Percentiles rank a stretch among this genome's conserved stretches.
Conservation (phyloP, 53 echinoderm and acorn worm species). For the Antedon mediterranea region DNA sequence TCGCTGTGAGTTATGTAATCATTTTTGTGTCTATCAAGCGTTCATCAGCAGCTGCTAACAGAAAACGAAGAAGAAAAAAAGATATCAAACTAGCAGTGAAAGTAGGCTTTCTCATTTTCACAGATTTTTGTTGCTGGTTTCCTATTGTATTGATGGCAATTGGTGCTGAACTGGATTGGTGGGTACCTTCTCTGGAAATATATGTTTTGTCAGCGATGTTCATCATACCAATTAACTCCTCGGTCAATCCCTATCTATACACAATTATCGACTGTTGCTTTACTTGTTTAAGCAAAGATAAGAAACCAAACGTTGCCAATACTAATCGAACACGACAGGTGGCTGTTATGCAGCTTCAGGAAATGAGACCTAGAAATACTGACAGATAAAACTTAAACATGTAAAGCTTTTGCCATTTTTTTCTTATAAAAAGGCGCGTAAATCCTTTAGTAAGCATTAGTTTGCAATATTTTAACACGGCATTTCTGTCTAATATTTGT, state of each 20-base stretch:
- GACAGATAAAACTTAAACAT: too few species aligned
- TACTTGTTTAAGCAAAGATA: too few species aligned
- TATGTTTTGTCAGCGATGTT: neutral
- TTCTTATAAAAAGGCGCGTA: too few species aligned
- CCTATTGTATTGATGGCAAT: neutral
- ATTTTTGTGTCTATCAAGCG: slow-evolving; percentile 84
- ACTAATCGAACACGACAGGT: too few species aligned
- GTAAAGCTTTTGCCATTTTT: too few species aligned
- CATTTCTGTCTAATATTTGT: too few species aligned
- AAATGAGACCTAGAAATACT: too few species aligned
- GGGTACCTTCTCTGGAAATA: neutral
- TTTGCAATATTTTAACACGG: too few species aligned
- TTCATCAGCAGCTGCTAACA: slow-evolving; percentile 6
- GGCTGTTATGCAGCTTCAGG: too few species aligned
- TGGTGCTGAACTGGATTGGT: neutral
- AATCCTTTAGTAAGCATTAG: too few species aligned
- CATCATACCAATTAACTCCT: neutral
- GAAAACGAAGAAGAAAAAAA: neutral
- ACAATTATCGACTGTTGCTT: neutral
- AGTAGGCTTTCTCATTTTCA: neutral
- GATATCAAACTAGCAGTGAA: neutral
- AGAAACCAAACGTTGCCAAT: too few species aligned
- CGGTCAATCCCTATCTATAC: neutral
- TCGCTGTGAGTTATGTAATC: slow-evolving; percentile 65
- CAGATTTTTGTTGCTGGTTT: neutral